Percentiles rank a stretch among this genome's conserved stretches.
These are phyloP conservation scores for Netelia fuscicornis DNA, from an alignment of 2,888 invertebrate species.

Conservation along the genomic window DNA sequence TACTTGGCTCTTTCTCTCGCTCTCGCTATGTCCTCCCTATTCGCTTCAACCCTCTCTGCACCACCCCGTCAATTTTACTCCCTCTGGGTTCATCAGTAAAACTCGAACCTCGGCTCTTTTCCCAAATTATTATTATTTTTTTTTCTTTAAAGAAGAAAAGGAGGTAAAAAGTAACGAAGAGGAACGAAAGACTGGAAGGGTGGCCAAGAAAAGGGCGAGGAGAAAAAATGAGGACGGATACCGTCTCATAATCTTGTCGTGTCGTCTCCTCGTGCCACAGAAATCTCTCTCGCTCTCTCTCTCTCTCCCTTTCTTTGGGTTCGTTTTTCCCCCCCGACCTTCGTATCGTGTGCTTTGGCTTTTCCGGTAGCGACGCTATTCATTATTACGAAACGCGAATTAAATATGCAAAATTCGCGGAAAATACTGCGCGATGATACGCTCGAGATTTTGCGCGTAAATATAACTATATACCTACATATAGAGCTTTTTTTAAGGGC, in stretches of 20 bases:
- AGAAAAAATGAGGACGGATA: slow-evolving; percentile 39
- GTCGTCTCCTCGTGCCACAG: slow-evolving; percentile 6
- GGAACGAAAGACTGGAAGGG: slow-evolving; percentile 8
- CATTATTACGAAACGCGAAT: slow-evolving; percentile 28
- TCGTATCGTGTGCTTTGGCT: slow-evolving; percentile 23
- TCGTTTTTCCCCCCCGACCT: background rate
- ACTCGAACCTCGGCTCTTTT: slow-evolving; percentile 60
- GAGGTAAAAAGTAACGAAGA: slow-evolving; percentile 21
- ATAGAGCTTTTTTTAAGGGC: background rate
- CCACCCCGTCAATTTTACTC: slow-evolving; percentile 12
- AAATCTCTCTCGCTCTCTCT: slow-evolving; percentile 16
- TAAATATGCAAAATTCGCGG: background rate
- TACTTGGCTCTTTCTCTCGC: slow-evolving; percentile 12
- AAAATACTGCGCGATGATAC: background rate
- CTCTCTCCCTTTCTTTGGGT: background rate
- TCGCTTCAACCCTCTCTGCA: background rate
- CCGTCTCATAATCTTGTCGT: slow-evolving; percentile 44
- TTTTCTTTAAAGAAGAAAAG: slow-evolving; percentile 22
- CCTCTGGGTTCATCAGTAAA: slow-evolving; percentile 62
- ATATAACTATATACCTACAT: background rate
- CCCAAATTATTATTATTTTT: slow-evolving; percentile 52
- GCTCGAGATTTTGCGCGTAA: background rate
- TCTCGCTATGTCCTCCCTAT: background rate
- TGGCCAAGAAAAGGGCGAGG: slow-evolving; percentile 7
- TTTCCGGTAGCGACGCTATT: slow-evolving; percentile 24